Percentiles rank a stretch among this genome's conserved stretches.
Evolutionary conservation across 1,140 invertebrate genomes (phyloP).

Genomic region (Magallana gigas): DNA sequence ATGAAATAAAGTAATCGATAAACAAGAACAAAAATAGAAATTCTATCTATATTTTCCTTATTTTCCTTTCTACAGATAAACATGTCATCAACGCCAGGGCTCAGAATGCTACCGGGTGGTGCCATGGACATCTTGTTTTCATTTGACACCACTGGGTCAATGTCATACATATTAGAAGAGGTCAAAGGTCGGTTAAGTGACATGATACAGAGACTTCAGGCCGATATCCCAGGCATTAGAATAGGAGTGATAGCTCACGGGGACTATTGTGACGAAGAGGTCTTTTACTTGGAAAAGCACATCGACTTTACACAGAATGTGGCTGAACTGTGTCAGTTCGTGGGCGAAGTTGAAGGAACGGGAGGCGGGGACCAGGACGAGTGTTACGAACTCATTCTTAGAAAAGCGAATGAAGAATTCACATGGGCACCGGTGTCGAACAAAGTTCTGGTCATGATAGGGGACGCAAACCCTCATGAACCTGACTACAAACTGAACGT

Average conservation of each 20-base stretch:
- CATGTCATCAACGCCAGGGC: neutral
- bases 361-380: constrained; percentile 71
- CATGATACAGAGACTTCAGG: constrained; percentile 70
- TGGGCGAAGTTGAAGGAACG: constrained; percentile 68
- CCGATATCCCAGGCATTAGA: constrained; percentile 71
- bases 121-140: constrained; percentile 73
- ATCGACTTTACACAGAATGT: constrained; percentile 68
- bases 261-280: constrained; percentile 73
- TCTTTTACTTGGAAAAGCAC: constrained; percentile 72
- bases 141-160: constrained; percentile 76
- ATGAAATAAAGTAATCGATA: no score
- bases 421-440: constrained; percentile 70
- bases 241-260: constrained; percentile 73
- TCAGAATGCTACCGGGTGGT: neutral
- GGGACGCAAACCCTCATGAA: constrained; percentile 74
- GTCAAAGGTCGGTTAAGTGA: constrained; percentile 68
- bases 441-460: constrained; percentile 73
- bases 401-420: constrained; percentile 58
- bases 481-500: constrained; percentile 66
- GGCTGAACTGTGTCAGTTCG: constrained; percentile 67
- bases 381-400: constrained; percentile 75
- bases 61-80: neutral
- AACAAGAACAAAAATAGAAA: no score
- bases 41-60: no score
- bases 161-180: constrained; percentile 67